These are phyloP conservation scores for Yponomeuta malinellus DNA, from an alignment of 2,888 invertebrate genomes.

Conservation along the genomic window DNA sequence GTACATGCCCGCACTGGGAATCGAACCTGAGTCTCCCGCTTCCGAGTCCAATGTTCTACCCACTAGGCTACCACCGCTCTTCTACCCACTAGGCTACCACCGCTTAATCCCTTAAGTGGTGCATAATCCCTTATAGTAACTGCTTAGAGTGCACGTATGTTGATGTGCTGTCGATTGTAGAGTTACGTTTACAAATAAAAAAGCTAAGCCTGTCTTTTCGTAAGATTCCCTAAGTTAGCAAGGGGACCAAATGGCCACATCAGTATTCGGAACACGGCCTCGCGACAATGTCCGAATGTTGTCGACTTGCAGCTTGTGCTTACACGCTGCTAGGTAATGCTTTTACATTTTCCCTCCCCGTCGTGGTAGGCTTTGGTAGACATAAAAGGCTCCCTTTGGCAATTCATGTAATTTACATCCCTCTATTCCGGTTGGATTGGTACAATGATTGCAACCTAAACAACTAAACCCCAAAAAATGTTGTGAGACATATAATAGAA, in stretches of 20 bases:
- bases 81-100: too few relatives aligned
- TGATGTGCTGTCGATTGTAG: too few relatives aligned
- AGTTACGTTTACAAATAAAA: not conserved
- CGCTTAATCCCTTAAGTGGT: too few relatives aligned
- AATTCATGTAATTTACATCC: not conserved
- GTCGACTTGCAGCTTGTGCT: not conserved
- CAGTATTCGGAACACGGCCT: slow-evolving; percentile 54
- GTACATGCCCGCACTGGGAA: too few relatives aligned
- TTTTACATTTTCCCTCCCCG: not conserved
- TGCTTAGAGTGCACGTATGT: too few relatives aligned
- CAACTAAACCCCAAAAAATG: too few relatives aligned
- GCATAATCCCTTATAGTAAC: too few relatives aligned
- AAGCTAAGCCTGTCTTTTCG: not conserved
- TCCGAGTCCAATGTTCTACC: too few relatives aligned
- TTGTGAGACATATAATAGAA: too few relatives aligned
- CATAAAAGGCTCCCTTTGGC: not conserved
- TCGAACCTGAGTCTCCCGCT: too few relatives aligned
- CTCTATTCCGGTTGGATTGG: not conserved
- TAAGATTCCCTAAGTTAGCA: not conserved
- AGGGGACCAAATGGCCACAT: slow-evolving; percentile 30
- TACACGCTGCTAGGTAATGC: not conserved
- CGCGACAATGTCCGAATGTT: slow-evolving; percentile 31
- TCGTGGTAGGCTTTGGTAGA: not conserved
- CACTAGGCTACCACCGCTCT: too few relatives aligned
- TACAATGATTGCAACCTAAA: not conserved